phyloP scores from a whole-genome alignment of 2,797 vertebrate species.

The Selene dorsalis region DNA sequence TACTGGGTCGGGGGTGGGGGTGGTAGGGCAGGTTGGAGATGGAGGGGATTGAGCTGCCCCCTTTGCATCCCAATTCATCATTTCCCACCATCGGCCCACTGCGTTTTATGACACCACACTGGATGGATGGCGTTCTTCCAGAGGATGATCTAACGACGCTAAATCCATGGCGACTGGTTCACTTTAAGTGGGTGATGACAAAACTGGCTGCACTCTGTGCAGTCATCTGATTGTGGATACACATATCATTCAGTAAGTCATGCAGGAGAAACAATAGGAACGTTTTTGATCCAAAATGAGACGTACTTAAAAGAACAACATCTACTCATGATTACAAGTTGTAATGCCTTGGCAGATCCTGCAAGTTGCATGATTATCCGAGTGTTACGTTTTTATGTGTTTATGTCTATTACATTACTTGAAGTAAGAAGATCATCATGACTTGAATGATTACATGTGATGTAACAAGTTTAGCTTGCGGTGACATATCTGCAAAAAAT shows the following conservation, averaged over 20 bases:
- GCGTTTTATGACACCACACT: slow-evolving; percentile 62
- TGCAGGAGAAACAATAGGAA: slow-evolving; percentile 17
- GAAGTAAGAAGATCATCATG: neutral
- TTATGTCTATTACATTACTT: neutral
- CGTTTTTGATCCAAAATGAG: slow-evolving; percentile 14
- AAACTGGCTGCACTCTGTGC: slow-evolving; percentile 34
- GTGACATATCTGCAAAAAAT: neutral
- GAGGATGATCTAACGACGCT: slow-evolving; percentile 67
- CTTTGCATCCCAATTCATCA: slow-evolving; percentile 60
- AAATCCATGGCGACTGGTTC: slow-evolving; percentile 49
- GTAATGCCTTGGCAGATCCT: neutral
- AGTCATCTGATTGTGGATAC: slow-evolving; percentile 54
- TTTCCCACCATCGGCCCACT: slow-evolving; percentile 50
- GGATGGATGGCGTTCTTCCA: slow-evolving; percentile 59
- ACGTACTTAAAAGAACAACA: neutral
- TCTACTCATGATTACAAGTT: neutral
- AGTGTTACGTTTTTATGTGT: neutral
- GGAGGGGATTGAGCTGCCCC: slow-evolving; percentile 53
- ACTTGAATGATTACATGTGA: neutral
- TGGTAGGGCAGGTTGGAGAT: too few relatives aligned
- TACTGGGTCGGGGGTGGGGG: slow-evolving; percentile 23
- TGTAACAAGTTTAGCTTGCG: neutral
- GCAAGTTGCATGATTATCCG: neutral
- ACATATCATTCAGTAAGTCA: slow-evolving; percentile 44
- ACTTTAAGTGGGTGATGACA: slow-evolving; percentile 66